Base-by-base conservation (phyloP, 92 coral and sea anemone species). In the Muricea muricata region DNA sequence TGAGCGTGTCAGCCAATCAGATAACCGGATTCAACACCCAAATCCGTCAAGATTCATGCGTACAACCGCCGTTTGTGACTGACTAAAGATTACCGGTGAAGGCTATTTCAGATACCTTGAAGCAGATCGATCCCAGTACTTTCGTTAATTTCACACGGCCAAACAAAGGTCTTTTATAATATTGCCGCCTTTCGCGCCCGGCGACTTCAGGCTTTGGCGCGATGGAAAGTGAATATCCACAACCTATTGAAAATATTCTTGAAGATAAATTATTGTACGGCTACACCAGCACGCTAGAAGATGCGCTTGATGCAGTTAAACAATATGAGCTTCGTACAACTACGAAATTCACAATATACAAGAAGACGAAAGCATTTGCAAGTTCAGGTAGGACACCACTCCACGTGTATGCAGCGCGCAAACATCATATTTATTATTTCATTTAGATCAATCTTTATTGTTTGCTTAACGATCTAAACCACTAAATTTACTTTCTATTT, bases 301-400 rank as follows among this genome's bases (percentile, higher is more conserved):
- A 52, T 6, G 79, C 58, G 18, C 31, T 73, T 20, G 79, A 73
- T 39, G 60, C 28, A 10, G 79, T 14, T 17, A 73, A 31, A 73
- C 32, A 72, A 7, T 42, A 72, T 14, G 57, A 72, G 47, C 78
- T 72, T 35, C 21, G 47, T n/a, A 72, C 54, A 48, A 72, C 78
- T 7, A 73, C 79, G 10, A 73, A 6, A 23, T 73, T 73, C 50
- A 41, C 79, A 29, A 46, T 73, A 24, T 73, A 41, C 79, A 73
- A 39, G 57, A 73, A 73, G 79, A 73, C 56, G 13, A 73, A 73
- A 41, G 79, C 28, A 20, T 73, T 73, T 73, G 60, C 32, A 41
- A 73, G 34, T 41, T 47, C 57, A 32, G 79, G 56, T 41, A 73
- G 18, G 60, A 52, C 42, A 37, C 42, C 42, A 37, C 42, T 37